Base-by-base conservation (phyloP, 1,140 invertebrate genomes). In the Helicoverpa armigera region DNA sequence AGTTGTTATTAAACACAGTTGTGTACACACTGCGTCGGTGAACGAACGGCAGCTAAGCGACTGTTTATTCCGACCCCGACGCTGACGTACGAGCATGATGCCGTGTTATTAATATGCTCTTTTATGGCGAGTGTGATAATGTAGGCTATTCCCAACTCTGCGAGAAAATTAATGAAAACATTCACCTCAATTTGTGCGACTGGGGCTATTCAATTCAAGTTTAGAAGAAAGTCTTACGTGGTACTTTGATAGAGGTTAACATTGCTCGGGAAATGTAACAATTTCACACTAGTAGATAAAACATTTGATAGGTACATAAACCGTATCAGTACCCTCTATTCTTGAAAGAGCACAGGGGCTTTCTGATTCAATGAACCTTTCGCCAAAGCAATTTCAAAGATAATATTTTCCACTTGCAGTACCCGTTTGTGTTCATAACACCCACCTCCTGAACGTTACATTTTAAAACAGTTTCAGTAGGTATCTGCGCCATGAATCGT, bases 291-390 rank as follows among this genome's bases (percentile, higher is more conserved):
- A 16, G 11, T 1, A 11, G 35, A 43, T 18, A 23, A 18, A 50
- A 69, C 50, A 50, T 23, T 50, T 69, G 9, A 67, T 2, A 23
- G 23, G 23, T 67, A 48, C 43, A 65, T 65, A 18, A 48, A 48
- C n/a, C 35, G 2, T 50, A 48, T 18, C 35, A 18, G 63, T 18
- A 50, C n/a, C 11, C 31, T 50, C 65, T 50, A 23, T 13, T 69
- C 43, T 69, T 67, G 63, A n/a, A 67, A 18, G 63, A 67, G 63
- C n/a, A 50, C 63, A 67, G 16, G 43, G 10, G 18, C 43, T 67
- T 67, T 67, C 63, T 12, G 43, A 67, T 67, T 67, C 67, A 70
- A 70, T 70, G 23, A 70, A 53, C 50, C 48, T 13, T 70, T 12
- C 18, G 2, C 67, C 13, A 16, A 29, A 70, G 67, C 23, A 70